Evolutionary conservation across 2,797 vertebrate genomes (phyloP), one percentile per base, ranked within the genome.

Genomic region (Neosilurus hyrtlii): DNA sequence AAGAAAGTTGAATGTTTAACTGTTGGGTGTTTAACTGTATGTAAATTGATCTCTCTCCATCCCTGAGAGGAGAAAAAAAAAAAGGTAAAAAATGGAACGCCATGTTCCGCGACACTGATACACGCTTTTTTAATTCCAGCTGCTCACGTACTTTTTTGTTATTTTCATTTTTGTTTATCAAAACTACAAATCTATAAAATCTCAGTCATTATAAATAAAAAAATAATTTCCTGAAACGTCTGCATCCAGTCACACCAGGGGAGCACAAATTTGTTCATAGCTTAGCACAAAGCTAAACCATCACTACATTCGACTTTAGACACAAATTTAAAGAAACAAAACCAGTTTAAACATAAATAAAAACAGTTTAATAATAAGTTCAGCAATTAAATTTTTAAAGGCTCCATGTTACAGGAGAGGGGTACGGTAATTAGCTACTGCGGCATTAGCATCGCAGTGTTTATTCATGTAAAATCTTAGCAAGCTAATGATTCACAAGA

Each of bases 161-260:
- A 76, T 85, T 86, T 82, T 52, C 18, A 52, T 22, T 73, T 72
- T 30, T 54, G 1, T 56, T 83, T 61, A 83, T 83, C 82, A 78
- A 77, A 83, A 83, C 73, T 68, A 77, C 81, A 75, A 57, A 73
- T 74, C 67, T 82, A 62, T 72, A 9, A 72, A 81, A 81, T 76
- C n/a, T 65, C 59, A 43, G n/a, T 68, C 35, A 3, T 49, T 9
- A 62, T 0, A 0, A 62, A 77, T 62, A 77, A 49, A 77, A 76
- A 76, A 76, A 76, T 61, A 10, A 22, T 59, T 15, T 76, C 10
- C 54, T 8, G 20, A 57, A 76, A 76, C 30, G 4, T 61, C 56
- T 59, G 56, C 56, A 61, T 16, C 72, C 52, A 54, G 72, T 56
- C 52, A 20, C 71, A 56, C 24, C 24, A 11, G 6, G 49, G n/a